These are phyloP conservation scores for Porites australiensis DNA, from an alignment of 64 coral and sea anemone genomes.

Conservation along the genomic window DNA sequence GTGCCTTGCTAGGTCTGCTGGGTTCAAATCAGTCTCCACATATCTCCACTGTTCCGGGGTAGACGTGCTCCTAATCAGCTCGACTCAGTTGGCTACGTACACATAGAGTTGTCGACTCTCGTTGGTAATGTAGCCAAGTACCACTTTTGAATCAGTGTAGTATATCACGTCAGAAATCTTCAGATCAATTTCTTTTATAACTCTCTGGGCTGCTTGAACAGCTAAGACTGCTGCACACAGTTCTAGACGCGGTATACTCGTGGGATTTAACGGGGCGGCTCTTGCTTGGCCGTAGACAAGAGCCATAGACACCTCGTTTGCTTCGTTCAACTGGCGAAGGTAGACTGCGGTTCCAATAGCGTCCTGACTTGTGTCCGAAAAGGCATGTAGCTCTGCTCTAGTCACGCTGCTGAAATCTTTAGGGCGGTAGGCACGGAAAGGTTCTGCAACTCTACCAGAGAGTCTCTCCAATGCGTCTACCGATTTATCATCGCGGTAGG, in stretches of 20 bases:
- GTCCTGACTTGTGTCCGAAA: conserved; percentile 36
- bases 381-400: conserved; percentile 12
- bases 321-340: not conserved
- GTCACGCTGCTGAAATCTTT: not conserved
- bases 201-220: conserved; percentile 23
- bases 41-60: conserved; percentile 44
- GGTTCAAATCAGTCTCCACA: conserved; percentile 37
- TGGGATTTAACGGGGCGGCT: not conserved
- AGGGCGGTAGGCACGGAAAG: conserved; percentile 42
- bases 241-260: conserved; percentile 41
- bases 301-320: not conserved
- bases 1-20: conserved; percentile 47
- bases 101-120: conserved; percentile 28
- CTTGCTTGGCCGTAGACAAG: conserved; percentile 7
- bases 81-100: conserved; percentile 45
- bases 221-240: conserved; percentile 41
- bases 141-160: conserved; percentile 53
- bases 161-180: conserved; percentile 27
- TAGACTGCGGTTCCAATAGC: conserved; percentile 31
- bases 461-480: conserved; percentile 52
- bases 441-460: conserved; percentile 30
- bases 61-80: conserved; percentile 17
- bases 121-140: conserved; percentile 45
- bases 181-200: conserved; percentile 28
- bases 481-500: conserved; percentile 7